Evolutionary conservation across 2,113 vertebrate genomes (phyloP).

Genomic region (Pygathrix nemaeus): DNA sequence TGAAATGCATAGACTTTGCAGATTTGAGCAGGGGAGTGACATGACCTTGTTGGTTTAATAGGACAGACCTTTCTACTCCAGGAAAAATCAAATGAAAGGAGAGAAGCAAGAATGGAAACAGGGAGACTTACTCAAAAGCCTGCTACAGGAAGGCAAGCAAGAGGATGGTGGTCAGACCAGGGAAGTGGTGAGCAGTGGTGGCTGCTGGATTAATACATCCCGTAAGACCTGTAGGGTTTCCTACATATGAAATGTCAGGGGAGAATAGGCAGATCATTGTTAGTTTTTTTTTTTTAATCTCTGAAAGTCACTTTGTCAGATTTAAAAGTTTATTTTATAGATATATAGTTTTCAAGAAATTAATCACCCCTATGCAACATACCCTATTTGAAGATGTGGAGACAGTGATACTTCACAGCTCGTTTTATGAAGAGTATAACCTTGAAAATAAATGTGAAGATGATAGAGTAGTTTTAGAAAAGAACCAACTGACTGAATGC

Average conservation of each 20-base stretch:
- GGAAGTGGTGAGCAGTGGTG: not conserved
- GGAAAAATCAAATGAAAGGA: not conserved
- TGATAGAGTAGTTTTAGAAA: not conserved
- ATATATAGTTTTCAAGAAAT: not conserved
- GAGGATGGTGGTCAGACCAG: not conserved
- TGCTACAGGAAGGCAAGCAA: not conserved
- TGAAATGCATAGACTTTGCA: not conserved
- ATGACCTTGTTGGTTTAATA: not conserved
- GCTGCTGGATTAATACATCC: not conserved
- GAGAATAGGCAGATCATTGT: not conserved
- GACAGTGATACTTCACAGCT: not conserved
- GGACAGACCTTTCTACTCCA: not conserved
- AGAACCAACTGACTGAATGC: not conserved
- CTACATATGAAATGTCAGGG: not conserved
- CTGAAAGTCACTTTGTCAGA: not conserved
- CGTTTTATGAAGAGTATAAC: not conserved
- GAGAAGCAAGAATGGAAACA: not conserved
- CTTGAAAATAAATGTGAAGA: not conserved
- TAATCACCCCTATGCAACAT: not conserved
- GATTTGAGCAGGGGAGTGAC: not conserved
- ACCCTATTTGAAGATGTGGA: not conserved
- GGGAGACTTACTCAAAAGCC: not conserved
- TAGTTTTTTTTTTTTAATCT: not conserved
- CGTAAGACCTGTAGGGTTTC: not conserved
- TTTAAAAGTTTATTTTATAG: not conserved